phyloP scores from a whole-genome alignment of 2,888 invertebrate genomes.

The Yponomeuta sedellus region DNA sequence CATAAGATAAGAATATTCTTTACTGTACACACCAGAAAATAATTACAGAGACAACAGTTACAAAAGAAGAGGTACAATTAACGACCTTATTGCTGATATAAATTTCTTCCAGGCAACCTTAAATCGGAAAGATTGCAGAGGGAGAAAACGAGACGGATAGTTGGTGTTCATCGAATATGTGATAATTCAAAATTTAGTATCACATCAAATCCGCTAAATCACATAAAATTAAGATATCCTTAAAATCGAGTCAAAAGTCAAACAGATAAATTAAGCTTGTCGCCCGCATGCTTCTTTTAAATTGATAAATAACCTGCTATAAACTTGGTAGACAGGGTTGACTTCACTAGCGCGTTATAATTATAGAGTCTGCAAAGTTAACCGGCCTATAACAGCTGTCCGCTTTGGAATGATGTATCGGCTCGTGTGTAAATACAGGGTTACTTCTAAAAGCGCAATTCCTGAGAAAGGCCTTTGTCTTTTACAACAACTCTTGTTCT shows the following conservation, averaged over 20 bases:
- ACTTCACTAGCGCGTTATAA: background rate
- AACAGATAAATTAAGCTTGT: background rate
- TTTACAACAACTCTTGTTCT: no score
- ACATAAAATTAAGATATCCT: constrained; percentile 1
- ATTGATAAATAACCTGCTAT: constrained; percentile 1
- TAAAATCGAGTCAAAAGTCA: background rate
- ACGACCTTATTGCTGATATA: no score
- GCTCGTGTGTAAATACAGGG: background rate
- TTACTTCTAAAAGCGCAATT: no score
- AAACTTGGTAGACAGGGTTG: background rate
- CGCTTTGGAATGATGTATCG: background rate
- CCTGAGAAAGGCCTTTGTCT: no score
- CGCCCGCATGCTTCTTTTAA: background rate
- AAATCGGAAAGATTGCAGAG: no score
- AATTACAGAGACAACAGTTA: no score
- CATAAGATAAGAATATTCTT: no score
- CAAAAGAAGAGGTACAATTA: no score
- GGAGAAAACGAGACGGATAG: no score
- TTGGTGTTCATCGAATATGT: background rate
- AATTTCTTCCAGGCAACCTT: no score
- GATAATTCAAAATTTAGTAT: background rate
- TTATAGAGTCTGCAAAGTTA: constrained; percentile 15
- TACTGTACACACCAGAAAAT: no score
- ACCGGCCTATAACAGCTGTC: background rate
- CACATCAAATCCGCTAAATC: background rate